Base-by-base conservation (phyloP, 92 coral and sea anemone species). In the Nematostella vectensis region DNA sequence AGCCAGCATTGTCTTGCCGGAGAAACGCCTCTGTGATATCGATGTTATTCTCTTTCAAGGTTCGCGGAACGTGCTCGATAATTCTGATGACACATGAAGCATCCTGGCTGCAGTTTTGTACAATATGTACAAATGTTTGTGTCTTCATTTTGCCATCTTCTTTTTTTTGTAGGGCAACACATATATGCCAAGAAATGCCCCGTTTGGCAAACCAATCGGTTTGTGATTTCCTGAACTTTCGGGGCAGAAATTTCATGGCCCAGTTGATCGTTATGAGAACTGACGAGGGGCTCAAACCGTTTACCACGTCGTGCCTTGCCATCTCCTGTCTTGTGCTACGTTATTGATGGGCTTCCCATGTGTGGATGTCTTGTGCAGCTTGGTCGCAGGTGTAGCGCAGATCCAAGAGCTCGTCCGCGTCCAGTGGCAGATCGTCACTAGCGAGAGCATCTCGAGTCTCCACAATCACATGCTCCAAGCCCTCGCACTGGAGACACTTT, bases 401-500 rank as follows among this genome's bases (percentile, higher is more conserved):
- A 13, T 53, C 33, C 28, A 24, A 30, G 8, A 0, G 25, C 28
- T 25, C 58, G 23, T 53, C 31, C n/a, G n/a, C n/a, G n/a, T n/a
- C n/a, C 19, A 18, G 54, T 37, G 38, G 11, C 25, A 33, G 25
- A 31, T 12, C 39, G 17, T 57, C 33, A 25, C 50, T 58, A 36
- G 57, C 54, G 61, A 63, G 20, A 59, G 55, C 65, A 11, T 57
- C 55, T 27, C 21, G 27, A 17, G 57, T 24, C 57, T 58, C 74
- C 51, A 40, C 33, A 17, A 71, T 38, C 25, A 72, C 69, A 43
- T 23, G 17, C n/a, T 59, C 50, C 19, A 69, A 24, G 3, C 47
- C 8, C 36, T 51, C 74, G 47, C 88, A 80, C 28, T 78, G 47
- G 28, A 73, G 77, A 53, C 88, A 80, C 29, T 45, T 28, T 30